These are phyloP conservation scores for Ormyrus thymus DNA, from an alignment of 2,888 invertebrate genomes.

Conservation along the genomic window DNA sequence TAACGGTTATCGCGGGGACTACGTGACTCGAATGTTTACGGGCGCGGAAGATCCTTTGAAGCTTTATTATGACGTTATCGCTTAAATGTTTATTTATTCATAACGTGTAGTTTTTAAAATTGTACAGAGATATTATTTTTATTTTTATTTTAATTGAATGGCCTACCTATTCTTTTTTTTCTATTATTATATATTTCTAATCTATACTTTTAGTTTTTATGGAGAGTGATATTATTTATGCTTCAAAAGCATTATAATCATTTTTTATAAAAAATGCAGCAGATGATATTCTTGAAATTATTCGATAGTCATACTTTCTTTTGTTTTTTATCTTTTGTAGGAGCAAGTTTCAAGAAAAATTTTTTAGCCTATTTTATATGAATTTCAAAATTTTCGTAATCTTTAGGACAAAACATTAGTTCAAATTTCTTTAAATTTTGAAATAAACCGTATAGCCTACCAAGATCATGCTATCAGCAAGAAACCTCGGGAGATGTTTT, in stretches of 20 bases:
- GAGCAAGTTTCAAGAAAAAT: neutral
- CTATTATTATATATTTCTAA: too few relatives aligned
- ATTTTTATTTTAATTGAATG: too few relatives aligned
- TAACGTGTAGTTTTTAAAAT: neutral
- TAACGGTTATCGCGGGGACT: conserved; percentile 68
- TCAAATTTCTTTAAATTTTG: neutral
- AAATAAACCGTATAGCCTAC: neutral
- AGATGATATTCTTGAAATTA: neutral
- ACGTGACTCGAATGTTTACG: conserved; percentile 72
- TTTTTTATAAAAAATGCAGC: neutral
- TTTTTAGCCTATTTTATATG: neutral
- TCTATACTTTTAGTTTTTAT: too few relatives aligned
- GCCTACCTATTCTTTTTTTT: too few relatives aligned
- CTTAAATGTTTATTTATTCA: conserved; percentile 17
- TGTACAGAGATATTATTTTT: too few relatives aligned
- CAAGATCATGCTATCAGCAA: conserved; percentile 26
- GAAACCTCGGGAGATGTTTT: conserved; percentile 30
- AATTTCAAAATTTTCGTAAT: neutral
- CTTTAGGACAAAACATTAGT: neutral
- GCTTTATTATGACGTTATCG: conserved; percentile 24
- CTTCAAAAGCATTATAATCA: too few relatives aligned
- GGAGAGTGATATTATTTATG: too few relatives aligned
- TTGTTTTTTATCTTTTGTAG: neutral
- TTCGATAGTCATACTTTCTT: neutral
- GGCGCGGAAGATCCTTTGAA: neutral